These are phyloP conservation scores for Hyphantria cunea DNA, from an alignment of 1,140 invertebrate species.

Conservation along the genomic window DNA sequence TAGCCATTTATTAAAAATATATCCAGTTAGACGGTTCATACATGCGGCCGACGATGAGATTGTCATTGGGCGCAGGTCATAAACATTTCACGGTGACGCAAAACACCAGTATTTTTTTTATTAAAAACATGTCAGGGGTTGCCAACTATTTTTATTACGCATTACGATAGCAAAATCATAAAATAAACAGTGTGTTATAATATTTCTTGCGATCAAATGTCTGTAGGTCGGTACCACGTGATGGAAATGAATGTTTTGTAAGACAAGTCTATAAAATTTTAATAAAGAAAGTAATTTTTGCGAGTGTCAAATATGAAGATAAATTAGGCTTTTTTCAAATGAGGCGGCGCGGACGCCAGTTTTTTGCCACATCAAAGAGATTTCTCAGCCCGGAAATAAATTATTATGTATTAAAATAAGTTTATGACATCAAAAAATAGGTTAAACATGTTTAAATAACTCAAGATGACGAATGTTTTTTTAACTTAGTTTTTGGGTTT, in stretches of 20 bases:
- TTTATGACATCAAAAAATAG: constrained; percentile 20
- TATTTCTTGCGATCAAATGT: constrained; percentile 30
- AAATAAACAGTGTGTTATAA: constrained; percentile 42
- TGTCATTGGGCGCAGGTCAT: constrained; percentile 41
- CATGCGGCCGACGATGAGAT: constrained; percentile 30
- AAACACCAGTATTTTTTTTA: constrained; percentile 16
- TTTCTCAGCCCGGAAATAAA: constrained; percentile 28
- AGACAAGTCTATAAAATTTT: constrained; percentile 17
- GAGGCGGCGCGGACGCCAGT: constrained; percentile 9
- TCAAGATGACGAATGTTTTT: not conserved
- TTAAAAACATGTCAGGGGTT: constrained; percentile 25
- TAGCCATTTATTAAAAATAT: constrained; percentile 14
- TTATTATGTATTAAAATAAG: constrained; percentile 31
- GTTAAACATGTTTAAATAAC: constrained; percentile 15
- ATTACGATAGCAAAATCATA: constrained; percentile 50
- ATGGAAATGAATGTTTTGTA: constrained; percentile 25
- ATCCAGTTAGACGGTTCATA: constrained; percentile 34
- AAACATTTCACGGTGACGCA: constrained; percentile 24
- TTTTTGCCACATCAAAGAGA: constrained; percentile 18
- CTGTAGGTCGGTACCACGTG: constrained; percentile 1
- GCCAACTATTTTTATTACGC: constrained; percentile 65
- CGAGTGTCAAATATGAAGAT: constrained; percentile 11
- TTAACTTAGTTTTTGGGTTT: not conserved
- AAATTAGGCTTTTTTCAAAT: constrained; percentile 16
- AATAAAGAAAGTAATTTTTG: constrained; percentile 8